Conservation (phyloP, 2,113 vertebrate genomes). For the Eonycteris spelaea region DNA sequence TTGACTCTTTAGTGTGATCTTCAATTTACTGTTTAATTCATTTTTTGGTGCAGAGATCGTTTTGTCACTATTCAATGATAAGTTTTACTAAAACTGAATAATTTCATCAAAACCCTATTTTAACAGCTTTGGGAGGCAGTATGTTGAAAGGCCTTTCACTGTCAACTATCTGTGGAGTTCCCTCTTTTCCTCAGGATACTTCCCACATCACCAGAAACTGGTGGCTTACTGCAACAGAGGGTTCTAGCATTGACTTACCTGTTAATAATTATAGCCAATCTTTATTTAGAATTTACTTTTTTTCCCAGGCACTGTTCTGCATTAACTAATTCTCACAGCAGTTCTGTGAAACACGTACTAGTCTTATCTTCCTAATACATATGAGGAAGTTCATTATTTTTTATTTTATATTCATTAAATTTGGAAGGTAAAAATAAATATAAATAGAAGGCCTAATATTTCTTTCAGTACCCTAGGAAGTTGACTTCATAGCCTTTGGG, state of each 20-base stretch:
- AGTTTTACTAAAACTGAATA: not conserved
- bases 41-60: not conserved
- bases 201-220: not conserved
- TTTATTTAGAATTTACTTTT: not conserved
- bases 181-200: not conserved
- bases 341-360: not conserved
- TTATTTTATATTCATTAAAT: not conserved
- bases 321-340: not conserved
- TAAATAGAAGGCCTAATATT: not conserved
- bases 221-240: not conserved
- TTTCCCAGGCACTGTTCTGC: not conserved
- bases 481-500: not conserved
- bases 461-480: not conserved
- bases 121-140: not conserved
- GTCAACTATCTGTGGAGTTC: not conserved
- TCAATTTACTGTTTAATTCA: not conserved
- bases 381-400: not conserved
- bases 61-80: not conserved
- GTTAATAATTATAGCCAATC: not conserved
- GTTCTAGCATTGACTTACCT: not conserved
- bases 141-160: not conserved
- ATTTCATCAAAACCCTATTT: not conserved
- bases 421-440: not conserved
- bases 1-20: not conserved
- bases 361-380: not conserved